These are phyloP conservation scores for Microctonus hyperodae DNA, from an alignment of 2,888 invertebrate species.

Conservation along the genomic window DNA sequence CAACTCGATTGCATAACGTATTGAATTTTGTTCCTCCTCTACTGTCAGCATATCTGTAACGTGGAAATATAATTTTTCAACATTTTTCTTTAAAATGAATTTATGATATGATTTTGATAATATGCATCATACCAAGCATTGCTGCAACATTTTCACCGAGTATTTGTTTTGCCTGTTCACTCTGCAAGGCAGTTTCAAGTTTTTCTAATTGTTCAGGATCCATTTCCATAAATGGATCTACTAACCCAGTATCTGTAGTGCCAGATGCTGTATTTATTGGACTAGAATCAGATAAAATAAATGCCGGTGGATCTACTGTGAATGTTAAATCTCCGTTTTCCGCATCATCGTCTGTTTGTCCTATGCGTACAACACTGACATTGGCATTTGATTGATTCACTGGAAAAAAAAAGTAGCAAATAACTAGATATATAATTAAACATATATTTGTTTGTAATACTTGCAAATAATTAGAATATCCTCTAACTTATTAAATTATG, in stretches of 20 bases:
- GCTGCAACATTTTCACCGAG: conserved; percentile 64
- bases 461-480: not conserved
- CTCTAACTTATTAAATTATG: conserved; percentile 80
- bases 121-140: conserved; percentile 59
- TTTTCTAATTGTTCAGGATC: conserved; percentile 66
- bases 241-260: conserved; percentile 47
- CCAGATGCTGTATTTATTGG: conserved; percentile 7
- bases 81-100: conserved; percentile 3
- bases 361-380: conserved; percentile 61
- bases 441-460: not conserved
- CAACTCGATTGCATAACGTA: conserved; percentile 67
- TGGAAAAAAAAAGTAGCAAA: conserved; percentile 32
- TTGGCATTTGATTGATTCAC: conserved; percentile 59
- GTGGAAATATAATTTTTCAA: not conserved
- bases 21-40: conserved; percentile 69
- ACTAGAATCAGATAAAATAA: conserved; percentile 38
- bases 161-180: conserved; percentile 66
- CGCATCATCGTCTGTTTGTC: conserved; percentile 53
- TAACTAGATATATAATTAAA: not conserved
- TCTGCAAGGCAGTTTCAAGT: conserved; percentile 65
- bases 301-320: conserved; percentile 58
- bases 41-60: conserved; percentile 62
- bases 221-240: conserved; percentile 64
- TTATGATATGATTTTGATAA: not conserved
- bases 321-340: conserved; percentile 56